Percentiles rank a stretch among this genome's conserved stretches.
These are phyloP conservation scores for Rhagologus leucostigma DNA, from an alignment of 2,113 vertebrate genomes.

Conservation along the genomic window DNA sequence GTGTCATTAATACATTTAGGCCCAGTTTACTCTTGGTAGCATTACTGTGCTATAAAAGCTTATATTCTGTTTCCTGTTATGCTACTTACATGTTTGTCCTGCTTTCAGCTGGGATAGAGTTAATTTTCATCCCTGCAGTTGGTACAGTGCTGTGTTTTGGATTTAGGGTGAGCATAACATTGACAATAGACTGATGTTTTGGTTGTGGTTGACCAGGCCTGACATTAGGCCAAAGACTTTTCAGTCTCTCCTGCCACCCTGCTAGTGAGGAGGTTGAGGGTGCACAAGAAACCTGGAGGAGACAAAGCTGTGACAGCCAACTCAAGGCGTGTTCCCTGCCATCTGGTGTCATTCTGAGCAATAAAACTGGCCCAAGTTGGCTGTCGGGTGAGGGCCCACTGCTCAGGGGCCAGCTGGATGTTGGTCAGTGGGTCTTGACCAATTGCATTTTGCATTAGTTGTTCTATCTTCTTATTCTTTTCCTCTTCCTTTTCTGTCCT, in stretches of 20 bases:
- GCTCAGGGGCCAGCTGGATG: not conserved
- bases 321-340: not conserved
- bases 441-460: not conserved
- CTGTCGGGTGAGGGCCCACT: not conserved
- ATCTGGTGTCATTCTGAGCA: not conserved
- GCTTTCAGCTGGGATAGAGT: not conserved
- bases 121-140: not conserved
- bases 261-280: fast-evolving
- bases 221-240: not conserved
- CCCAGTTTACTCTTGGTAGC: not conserved
- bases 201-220: not conserved
- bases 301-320: not conserved
- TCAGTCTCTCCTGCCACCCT: not conserved
- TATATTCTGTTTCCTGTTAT: not conserved
- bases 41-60: not conserved
- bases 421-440: not conserved
- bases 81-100: not conserved
- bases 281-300: not conserved
- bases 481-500: not conserved
- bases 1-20: not conserved
- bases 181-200: not conserved
- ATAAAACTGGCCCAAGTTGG: not conserved
- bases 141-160: not conserved
- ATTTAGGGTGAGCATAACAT: not conserved
- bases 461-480: not conserved